phyloP scores from a whole-genome alignment of 2,888 invertebrate species.

The Cheilosia urbana region DNA sequence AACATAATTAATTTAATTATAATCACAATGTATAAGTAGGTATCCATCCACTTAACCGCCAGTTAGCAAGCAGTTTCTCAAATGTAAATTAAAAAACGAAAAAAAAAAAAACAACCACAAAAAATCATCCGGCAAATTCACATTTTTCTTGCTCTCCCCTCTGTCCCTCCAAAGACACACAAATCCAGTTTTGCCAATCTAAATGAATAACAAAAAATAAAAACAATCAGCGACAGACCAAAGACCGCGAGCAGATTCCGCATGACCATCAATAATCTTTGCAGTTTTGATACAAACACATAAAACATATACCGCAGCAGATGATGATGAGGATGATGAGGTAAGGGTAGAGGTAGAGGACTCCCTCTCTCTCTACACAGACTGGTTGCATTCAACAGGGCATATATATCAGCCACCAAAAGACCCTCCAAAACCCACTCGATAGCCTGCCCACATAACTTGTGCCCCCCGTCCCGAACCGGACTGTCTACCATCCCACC shows the following conservation, averaged over 20 bases:
- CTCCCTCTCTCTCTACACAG: conserved; percentile 2
- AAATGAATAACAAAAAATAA: conserved; percentile 24
- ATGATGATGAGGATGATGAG: conserved; percentile 1
- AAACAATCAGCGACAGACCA: conserved; percentile 13
- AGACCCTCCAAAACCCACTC: conserved; percentile 26
- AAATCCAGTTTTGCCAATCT: conserved; percentile 56
- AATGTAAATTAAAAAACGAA: conserved; percentile 13
- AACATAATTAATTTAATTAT: conserved; percentile 45
- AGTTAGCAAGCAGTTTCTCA: conserved; percentile 34
- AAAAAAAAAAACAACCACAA: conserved; percentile 10
- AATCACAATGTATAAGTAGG: conserved; percentile 24
- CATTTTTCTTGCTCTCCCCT: not conserved
- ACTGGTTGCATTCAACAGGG: conserved; percentile 19
- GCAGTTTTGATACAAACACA: conserved; percentile 14
- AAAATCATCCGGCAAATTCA: conserved; percentile 33
- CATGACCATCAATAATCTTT: conserved; percentile 64
- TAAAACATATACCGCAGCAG: not conserved
- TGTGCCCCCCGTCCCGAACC: conserved; percentile 48
- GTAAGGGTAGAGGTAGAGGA: not conserved
- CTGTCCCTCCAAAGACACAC: not conserved
- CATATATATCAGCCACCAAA: conserved; percentile 1
- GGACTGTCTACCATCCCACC: conserved; percentile 54
- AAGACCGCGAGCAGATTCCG: conserved; percentile 35
- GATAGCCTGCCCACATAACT: conserved; percentile 70
- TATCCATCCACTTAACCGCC: conserved; percentile 54